These are phyloP conservation scores for Pristionchus entomophagus DNA, from an alignment of 2,888 invertebrate genomes.

Conservation along the genomic window DNA sequence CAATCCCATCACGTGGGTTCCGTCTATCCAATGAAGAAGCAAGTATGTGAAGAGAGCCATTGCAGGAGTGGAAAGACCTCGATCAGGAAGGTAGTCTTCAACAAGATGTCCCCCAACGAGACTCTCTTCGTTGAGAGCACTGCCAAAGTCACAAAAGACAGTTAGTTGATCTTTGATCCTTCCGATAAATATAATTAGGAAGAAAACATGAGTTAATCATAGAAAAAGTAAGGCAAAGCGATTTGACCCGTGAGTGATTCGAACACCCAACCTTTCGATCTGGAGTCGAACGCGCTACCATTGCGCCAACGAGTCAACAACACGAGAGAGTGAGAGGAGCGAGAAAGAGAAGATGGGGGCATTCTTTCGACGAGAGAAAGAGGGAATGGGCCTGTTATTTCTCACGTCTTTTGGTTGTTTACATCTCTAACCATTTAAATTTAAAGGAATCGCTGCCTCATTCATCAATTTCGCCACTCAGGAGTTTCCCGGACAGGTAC, in stretches of 20 bases:
- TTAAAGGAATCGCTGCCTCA: slow-evolving; percentile 90
- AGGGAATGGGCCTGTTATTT: neutral
- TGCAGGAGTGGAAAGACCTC: slow-evolving; percentile 95
- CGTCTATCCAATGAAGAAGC: neutral
- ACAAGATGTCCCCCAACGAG: slow-evolving; percentile 99
- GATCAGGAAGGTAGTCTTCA: slow-evolving; percentile 99
- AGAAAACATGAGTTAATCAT: neutral
- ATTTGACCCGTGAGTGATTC: slow-evolving; percentile 48
- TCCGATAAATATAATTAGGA: neutral
- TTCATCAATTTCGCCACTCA: slow-evolving; percentile 99
- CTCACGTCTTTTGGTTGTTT: neutral
- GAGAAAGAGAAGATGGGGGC: neutral
- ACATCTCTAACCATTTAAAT: neutral
- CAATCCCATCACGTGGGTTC: too few relatives aligned
- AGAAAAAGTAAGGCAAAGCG: slow-evolving; percentile 25
- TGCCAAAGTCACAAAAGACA: slow-evolving; percentile 96
- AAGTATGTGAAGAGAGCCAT: slow-evolving; percentile 14
- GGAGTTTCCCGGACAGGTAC: slow-evolving; percentile 98
- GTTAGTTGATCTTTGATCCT: slow-evolving; percentile 73
- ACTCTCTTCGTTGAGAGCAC: slow-evolving; percentile 98
- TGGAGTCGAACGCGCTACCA: slow-evolving; percentile 52
- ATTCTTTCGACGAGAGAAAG: neutral
- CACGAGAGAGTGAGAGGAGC: neutral
- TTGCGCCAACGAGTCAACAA: slow-evolving; percentile 49
- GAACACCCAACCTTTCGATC: slow-evolving; percentile 50